Evolutionary conservation across 2,113 vertebrate species (phyloP).

Genomic region (Probosciger aterrimus): DNA sequence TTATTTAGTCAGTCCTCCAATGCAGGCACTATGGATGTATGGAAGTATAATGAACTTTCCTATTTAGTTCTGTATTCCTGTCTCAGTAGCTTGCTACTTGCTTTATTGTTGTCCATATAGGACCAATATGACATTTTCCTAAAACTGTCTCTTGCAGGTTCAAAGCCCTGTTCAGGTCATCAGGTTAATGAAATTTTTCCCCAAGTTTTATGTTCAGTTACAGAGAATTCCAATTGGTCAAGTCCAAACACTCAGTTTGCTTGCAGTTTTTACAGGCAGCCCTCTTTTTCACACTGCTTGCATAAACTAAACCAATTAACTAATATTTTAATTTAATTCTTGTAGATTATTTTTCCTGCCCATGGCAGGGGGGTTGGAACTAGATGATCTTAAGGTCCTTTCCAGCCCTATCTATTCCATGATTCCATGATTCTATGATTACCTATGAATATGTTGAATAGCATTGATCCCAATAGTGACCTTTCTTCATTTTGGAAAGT

Average conservation of each 20-base stretch:
- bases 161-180: neutral
- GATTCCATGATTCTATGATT: neutral
- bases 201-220: neutral
- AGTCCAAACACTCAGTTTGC: neutral
- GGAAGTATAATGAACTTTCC: neutral
- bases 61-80: neutral
- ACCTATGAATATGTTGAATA: neutral
- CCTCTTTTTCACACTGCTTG: neutral
- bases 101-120: neutral
- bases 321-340: neutral
- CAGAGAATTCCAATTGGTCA: neutral
- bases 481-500: neutral
- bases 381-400: neutral
- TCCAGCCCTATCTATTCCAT: neutral
- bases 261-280: neutral
- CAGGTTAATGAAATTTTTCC: neutral
- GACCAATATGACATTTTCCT: neutral
- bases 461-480: neutral
- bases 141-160: neutral
- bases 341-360: neutral
- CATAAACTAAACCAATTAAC: neutral
- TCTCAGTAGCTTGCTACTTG: neutral
- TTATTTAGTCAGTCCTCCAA: neutral
- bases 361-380: neutral
- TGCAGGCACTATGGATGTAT: fast-evolving